These are phyloP conservation scores for Bombyx huttoni DNA, from an alignment of 2,888 invertebrate species.

Conservation along the genomic window DNA sequence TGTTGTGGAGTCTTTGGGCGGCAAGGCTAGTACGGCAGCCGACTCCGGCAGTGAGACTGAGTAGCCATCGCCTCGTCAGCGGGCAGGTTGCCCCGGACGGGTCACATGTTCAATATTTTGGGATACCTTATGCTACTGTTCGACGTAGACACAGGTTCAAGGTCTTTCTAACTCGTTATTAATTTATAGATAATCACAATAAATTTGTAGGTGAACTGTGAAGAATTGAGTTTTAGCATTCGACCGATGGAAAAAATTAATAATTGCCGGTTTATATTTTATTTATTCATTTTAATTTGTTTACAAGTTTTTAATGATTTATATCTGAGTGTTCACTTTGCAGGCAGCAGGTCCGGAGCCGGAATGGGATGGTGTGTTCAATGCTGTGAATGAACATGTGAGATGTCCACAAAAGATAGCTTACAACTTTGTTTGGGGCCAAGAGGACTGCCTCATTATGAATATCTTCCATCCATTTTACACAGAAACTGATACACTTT, in stretches of 20 bases:
- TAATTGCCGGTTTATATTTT: too few relatives aligned
- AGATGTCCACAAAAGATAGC: conserved; percentile 11
- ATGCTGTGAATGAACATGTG: conserved; percentile 12
- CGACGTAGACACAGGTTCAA: conserved; percentile 10
- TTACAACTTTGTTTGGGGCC: conserved; percentile 7
- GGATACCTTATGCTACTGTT: conserved; percentile 19
- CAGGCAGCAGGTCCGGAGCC: conserved; percentile 7
- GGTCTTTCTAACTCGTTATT: conserved; percentile 2
- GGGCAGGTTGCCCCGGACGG: conserved; percentile 13
- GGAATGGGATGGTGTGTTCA: conserved; percentile 12
- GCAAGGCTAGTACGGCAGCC: conserved; percentile 8
- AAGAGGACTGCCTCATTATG: conserved; percentile 17
- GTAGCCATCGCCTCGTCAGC: conserved; percentile 11
- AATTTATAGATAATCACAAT: neutral
- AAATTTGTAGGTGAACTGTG: too few relatives aligned
- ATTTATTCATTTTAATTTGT: too few relatives aligned
- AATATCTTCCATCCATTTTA: conserved; percentile 15
- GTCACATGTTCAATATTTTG: conserved; percentile 12
- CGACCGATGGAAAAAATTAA: too few relatives aligned
- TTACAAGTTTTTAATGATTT: too few relatives aligned
- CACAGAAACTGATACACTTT: neutral
- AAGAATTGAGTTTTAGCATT: too few relatives aligned
- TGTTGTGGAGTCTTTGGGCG: neutral
- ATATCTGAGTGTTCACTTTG: neutral
- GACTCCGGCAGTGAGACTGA: conserved; percentile 5